These are phyloP conservation scores for Thymelicus lineola DNA, from an alignment of 2,888 invertebrate species.

Conservation along the genomic window DNA sequence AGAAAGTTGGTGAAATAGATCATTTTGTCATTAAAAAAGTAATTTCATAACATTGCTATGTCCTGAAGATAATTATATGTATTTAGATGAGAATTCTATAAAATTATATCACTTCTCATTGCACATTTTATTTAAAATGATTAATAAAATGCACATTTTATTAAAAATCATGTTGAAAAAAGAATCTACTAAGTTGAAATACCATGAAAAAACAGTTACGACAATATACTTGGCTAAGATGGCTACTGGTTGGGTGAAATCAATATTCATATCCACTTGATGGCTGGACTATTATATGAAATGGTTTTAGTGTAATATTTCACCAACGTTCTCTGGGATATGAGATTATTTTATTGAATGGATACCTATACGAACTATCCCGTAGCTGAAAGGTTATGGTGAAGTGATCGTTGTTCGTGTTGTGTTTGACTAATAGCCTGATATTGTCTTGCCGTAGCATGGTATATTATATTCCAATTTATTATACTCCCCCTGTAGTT, in stretches of 20 bases:
- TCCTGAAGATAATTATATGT: too few relatives aligned
- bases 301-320: constrained; percentile 31
- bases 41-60: too few relatives aligned
- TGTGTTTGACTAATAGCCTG: constrained; percentile 78
- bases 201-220: too few relatives aligned
- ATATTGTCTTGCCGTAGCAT: constrained; percentile 70
- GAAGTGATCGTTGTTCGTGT: constrained; percentile 65
- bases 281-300: not conserved
- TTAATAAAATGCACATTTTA: too few relatives aligned
- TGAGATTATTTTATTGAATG: constrained; percentile 79
- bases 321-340: constrained; percentile 59
- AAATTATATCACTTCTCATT: too few relatives aligned
- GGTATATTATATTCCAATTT: constrained; percentile 46
- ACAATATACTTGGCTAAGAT: too few relatives aligned
- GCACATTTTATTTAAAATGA: too few relatives aligned
- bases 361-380: constrained; percentile 25
- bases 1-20: constrained; percentile 57
- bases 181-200: too few relatives aligned
- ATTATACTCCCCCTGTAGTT: constrained; percentile 45
- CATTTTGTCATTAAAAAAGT: constrained; percentile 30
- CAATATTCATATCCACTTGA: too few relatives aligned
- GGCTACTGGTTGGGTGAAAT: too few relatives aligned
- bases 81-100: too few relatives aligned
- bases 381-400: constrained; percentile 41
- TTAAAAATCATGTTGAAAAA: too few relatives aligned